These are phyloP conservation scores for Suncus etruscus DNA, from an alignment of 2,113 vertebrate genomes.

Conservation along the genomic window DNA sequence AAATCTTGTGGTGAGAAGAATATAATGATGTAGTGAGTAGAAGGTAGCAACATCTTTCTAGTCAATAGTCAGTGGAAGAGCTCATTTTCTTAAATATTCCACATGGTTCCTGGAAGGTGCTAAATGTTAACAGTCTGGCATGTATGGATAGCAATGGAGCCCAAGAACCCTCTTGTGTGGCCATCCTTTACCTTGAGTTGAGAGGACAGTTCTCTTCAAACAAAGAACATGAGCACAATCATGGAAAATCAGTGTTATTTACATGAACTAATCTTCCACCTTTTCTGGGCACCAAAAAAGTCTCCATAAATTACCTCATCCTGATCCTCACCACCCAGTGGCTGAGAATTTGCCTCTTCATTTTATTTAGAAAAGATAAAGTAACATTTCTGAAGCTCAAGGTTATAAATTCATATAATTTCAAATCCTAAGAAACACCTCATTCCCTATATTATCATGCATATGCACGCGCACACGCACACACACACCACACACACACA, in stretches of 20 bases:
- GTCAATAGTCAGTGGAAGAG: neutral
- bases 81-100: slow-evolving; percentile 34
- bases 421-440: neutral
- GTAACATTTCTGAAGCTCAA: slow-evolving; percentile 47
- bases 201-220: slow-evolving; percentile 27
- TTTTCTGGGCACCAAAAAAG: slow-evolving; percentile 42
- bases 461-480: neutral
- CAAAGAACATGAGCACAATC: neutral
- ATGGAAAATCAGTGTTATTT: neutral
- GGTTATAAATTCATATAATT: neutral
- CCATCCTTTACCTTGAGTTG: neutral
- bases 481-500: neutral
- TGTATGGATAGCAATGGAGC: neutral
- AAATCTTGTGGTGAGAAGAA: slow-evolving; percentile 34
- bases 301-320: neutral
- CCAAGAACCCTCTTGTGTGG: neutral
- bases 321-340: slow-evolving; percentile 19
- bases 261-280: neutral
- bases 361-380: slow-evolving; percentile 55
- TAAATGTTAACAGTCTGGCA: neutral
- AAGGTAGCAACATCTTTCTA: slow-evolving; percentile 53
- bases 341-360: slow-evolving; percentile 45
- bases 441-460: neutral
- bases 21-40: neutral
- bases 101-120: neutral